Conservation (phyloP, 2,888 invertebrate species). For the Drosophila macrospina region DNA sequence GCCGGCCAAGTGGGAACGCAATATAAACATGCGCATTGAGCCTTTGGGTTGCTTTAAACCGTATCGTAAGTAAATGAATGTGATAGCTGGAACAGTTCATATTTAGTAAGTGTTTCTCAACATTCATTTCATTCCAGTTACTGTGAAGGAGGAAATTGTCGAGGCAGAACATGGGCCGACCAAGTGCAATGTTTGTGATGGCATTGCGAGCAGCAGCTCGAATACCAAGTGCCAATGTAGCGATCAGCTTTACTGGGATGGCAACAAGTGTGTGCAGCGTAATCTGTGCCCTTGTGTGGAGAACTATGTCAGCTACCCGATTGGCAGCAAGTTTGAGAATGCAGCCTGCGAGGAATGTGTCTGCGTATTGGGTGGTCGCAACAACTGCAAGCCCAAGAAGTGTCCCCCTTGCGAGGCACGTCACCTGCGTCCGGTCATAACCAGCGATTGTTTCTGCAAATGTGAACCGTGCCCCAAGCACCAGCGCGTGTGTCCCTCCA, state of each 20-base stretch:
- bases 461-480: conserved; percentile 91
- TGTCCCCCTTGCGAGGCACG: conserved; percentile 88
- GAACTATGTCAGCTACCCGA: conserved; percentile 90
- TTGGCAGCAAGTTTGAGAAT: conserved; percentile 90
- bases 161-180: conserved; percentile 47
- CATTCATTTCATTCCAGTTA: conserved; percentile 51
- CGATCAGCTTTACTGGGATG: conserved; percentile 89
- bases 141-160: conserved; percentile 61
- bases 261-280: conserved; percentile 89
- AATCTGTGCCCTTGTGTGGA: conserved; percentile 92
- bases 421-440: conserved; percentile 87
- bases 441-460: conserved; percentile 90
- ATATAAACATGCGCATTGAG: conserved; percentile 91
- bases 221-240: conserved; percentile 86
- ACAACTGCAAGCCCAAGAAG: conserved; percentile 89
- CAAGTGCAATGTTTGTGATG: conserved; percentile 87
- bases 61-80: conserved; percentile 87
- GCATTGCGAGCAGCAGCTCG: conserved; percentile 50
- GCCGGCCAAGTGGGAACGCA: conserved; percentile 90
- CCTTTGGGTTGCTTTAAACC: conserved; percentile 92
- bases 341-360: conserved; percentile 92
- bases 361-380: conserved; percentile 91
- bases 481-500: conserved; percentile 90
- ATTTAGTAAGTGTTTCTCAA: background rate
- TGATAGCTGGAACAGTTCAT: background rate